Conservation (phyloP, 2,888 invertebrate genomes). For the Hoplodrina ambigua region DNA sequence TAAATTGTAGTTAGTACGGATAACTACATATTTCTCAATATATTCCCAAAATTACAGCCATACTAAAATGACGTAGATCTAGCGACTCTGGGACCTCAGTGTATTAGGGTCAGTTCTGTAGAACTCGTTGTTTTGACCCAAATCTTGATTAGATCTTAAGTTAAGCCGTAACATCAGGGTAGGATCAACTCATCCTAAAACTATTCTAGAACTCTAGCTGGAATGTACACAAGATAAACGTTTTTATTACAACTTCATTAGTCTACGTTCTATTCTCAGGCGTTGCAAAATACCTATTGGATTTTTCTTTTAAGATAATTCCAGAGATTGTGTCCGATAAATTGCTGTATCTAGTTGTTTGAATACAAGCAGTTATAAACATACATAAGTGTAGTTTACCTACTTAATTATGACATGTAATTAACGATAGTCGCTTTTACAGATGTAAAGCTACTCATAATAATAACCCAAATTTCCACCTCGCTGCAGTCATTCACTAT, state of each 20-base stretch:
- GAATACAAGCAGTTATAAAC: no score
- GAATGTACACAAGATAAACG: background rate
- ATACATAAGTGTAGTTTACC: no score
- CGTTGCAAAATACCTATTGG: background rate
- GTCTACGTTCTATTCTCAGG: background rate
- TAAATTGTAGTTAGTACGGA: no score
- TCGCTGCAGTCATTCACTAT: no score
- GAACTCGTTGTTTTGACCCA: constrained; percentile 8
- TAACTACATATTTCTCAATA: no score
- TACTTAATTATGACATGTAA: no score
- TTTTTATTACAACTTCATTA: background rate
- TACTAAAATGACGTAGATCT: no score
- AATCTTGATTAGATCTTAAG: constrained; percentile 35
- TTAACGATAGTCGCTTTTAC: background rate
- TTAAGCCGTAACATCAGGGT: background rate
- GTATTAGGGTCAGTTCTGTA: constrained; percentile 19
- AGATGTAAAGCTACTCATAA: background rate
- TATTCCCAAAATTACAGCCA: no score
- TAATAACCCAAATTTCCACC: background rate
- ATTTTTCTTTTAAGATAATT: background rate
- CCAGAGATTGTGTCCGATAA: background rate
- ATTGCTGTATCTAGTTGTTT: no score
- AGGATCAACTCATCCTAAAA: background rate
- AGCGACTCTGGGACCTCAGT: background rate
- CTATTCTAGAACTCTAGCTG: background rate